Base-by-base conservation (phyloP, 2,888 invertebrate genomes). In the Drosophila picticornis region DNA sequence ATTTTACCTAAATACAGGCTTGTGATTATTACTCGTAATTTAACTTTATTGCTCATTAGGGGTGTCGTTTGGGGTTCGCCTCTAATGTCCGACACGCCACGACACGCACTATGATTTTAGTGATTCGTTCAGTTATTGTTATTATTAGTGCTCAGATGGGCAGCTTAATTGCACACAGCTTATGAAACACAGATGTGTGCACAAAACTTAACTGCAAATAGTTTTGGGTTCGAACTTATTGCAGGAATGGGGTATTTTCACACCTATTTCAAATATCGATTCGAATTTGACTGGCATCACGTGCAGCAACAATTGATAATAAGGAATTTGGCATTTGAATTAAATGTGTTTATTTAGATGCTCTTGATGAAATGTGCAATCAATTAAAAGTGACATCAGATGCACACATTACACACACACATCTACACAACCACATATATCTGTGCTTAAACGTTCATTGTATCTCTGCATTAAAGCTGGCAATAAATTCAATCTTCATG, bases 251-350 rank as follows among this genome's bases (percentile, higher is more conserved):
- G 27, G 13, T 27, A 43, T 40, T 36, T 36, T n/a, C 31, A 19
- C 58, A 38, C n/a, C n/a, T 27, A 46, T 13, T 48, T 50, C 1
- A 31, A 46, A 51, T 38, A 72, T 72, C 72, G 56, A 73, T 73
- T 73, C 19, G 27, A 52, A 70, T 27, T 56, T 2, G 1, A 51
- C 53, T 56, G 34, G 53, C 34, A 34, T 63, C 57, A 51, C 43
- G 61, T 22, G 58, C 63, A 43, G 48, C 61, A 62, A 50, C 61
- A 69, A 69, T 65, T 43, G 66, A 69, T 73, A 65, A 65, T 31
- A 29, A 11, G 27, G 65, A 64, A 53, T 67, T 58, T 68, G 58
- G 55, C 32, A 75, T 57, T 80, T 88, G 66, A 75, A 88, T 86
- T 75, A 74, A 68, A 62, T 31, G 36, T 58, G 61, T 70, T 70